Evolutionary conservation across 2,113 vertebrate species (phyloP).

Genomic region (Tyto alba): DNA sequence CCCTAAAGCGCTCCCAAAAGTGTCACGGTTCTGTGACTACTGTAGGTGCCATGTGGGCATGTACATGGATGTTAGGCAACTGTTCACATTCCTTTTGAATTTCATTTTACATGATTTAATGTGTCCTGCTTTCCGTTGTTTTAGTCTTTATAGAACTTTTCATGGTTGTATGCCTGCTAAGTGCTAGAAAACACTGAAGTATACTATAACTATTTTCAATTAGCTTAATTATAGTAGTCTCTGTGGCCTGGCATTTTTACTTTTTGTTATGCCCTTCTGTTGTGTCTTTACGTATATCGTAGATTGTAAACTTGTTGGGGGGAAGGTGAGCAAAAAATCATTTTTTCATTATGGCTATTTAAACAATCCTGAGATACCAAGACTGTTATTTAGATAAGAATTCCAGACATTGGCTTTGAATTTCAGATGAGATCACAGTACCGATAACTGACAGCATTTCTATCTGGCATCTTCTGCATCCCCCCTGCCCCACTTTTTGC

Average conservation of each 20-base stretch:
- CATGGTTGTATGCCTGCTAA: background rate
- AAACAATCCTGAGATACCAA: background rate
- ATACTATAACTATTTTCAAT: background rate
- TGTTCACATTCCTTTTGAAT: background rate
- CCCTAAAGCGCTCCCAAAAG: background rate
- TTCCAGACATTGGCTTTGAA: background rate
- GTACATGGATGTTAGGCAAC: background rate
- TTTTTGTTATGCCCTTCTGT: background rate
- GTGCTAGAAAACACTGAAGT: background rate
- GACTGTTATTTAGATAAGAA: background rate
- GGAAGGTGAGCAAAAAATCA: background rate
- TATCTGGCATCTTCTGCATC: background rate
- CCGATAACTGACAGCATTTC: background rate
- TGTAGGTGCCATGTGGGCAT: fast-evolving
- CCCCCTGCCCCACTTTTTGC: background rate
- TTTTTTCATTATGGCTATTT: background rate
- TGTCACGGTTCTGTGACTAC: background rate
- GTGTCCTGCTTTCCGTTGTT: background rate
- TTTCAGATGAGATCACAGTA: background rate
- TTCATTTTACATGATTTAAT: background rate
- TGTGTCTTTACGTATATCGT: background rate
- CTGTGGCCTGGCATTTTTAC: background rate
- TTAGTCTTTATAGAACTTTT: background rate
- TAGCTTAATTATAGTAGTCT: background rate
- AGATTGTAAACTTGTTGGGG: background rate